phyloP scores from a whole-genome alignment of 2,888 invertebrate species.

The Plagiodera versicolora region DNA sequence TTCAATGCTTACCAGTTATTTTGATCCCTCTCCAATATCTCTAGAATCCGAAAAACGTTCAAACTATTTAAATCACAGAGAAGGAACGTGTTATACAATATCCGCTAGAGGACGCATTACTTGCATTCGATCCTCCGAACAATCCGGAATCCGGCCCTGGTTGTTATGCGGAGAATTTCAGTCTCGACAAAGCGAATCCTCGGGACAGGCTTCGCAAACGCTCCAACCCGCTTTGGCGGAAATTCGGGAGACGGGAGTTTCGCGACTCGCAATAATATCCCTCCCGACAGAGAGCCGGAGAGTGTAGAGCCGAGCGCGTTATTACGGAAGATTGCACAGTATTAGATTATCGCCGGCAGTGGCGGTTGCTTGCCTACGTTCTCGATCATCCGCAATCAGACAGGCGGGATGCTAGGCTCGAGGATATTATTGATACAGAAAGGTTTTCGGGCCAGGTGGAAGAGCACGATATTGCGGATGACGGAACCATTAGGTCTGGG shows the following conservation, averaged over 20 bases:
- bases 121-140: no score
- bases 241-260: slow-evolving; percentile 8
- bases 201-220: background rate
- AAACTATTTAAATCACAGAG: no score
- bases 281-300: slow-evolving; percentile 36
- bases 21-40: no score
- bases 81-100: no score
- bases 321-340: slow-evolving; percentile 53
- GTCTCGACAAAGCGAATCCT: background rate
- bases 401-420: background rate
- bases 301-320: slow-evolving; percentile 50
- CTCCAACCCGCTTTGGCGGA: no score
- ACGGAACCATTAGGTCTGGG: background rate
- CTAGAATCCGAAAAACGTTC: no score
- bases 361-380: background rate
- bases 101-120: no score
- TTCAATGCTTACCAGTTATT: no score
- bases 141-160: no score
- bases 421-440: background rate
- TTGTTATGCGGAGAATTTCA: background rate
- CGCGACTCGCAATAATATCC: slow-evolving; percentile 40
- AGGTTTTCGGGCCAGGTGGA: background rate
- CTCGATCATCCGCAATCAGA: background rate
- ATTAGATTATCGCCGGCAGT: slow-evolving; percentile 51
- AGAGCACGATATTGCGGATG: background rate